A percentile compares a stretch with the other conserved stretches of the same genome.
These are phyloP conservation scores for Branchipolynoe longqiensis DNA, from an alignment of 2,888 invertebrate genomes.

Conservation along the genomic window DNA sequence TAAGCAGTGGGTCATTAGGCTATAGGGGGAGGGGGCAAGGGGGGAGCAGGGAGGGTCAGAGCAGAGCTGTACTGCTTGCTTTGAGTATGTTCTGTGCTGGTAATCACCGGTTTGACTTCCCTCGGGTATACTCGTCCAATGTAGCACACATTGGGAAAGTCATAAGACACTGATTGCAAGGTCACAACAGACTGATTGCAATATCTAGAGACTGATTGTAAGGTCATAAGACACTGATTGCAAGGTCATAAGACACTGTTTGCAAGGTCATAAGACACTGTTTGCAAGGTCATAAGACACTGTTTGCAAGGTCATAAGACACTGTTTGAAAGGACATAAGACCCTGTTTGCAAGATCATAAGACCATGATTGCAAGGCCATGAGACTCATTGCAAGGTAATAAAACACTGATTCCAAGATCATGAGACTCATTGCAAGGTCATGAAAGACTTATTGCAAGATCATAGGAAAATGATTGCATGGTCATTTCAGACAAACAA, in stretches of 20 bases:
- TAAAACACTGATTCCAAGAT: too few relatives aligned
- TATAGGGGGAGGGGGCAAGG: not conserved
- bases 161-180: not conserved
- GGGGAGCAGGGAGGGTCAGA: too few relatives aligned
- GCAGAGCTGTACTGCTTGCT: constrained; percentile 7
- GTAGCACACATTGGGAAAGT: constrained; percentile 2
- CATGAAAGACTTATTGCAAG: not conserved
- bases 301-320: not conserved
- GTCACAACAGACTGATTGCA: not conserved
- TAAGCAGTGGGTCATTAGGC: not conserved
- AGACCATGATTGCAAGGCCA: too few relatives aligned
- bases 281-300: not conserved
- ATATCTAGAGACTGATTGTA: not conserved
- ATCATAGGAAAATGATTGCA: not conserved
- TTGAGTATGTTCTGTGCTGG: not conserved
- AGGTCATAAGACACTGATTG: not conserved
- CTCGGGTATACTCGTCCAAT: not conserved
- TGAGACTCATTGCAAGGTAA: too few relatives aligned
- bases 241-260: not conserved
- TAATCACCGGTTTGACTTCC: not conserved
- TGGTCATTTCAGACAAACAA: not conserved
- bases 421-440: too few relatives aligned
- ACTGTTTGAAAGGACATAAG: too few relatives aligned
- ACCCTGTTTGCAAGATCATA: too few relatives aligned
- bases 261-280: not conserved